These are phyloP conservation scores for Trichechus manatus DNA, from an alignment of 2,113 vertebrate genomes.

Conservation along the genomic window DNA sequence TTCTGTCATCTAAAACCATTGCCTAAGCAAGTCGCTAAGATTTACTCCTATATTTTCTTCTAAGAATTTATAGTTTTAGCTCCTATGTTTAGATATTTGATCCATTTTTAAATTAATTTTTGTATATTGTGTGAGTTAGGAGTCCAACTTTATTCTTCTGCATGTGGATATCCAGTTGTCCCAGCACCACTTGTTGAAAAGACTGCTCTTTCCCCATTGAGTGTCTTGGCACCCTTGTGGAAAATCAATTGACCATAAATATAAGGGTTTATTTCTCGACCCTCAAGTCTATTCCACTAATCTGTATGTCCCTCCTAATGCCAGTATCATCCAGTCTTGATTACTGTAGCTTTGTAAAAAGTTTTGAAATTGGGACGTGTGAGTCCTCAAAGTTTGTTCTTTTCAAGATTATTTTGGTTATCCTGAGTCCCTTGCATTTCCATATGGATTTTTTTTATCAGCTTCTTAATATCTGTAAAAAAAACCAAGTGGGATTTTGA, in stretches of 20 bases:
- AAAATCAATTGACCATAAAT: neutral
- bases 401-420: slow-evolving; percentile 25
- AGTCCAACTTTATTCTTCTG: neutral
- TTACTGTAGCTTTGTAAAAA: neutral
- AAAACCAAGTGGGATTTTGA: neutral
- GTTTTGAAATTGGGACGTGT: slow-evolving; percentile 3
- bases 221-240: neutral
- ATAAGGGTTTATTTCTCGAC: neutral
- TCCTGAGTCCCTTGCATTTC: neutral
- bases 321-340: neutral
- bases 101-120: neutral
- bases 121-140: neutral
- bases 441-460: neutral
- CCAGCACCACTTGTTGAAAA: neutral
- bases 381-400: neutral
- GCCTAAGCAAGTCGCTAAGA: neutral
- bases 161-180: neutral
- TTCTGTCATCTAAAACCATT: neutral
- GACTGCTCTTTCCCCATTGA: neutral
- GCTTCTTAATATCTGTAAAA: neutral
- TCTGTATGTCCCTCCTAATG: neutral
- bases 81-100: neutral
- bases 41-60: neutral
- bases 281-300: neutral
- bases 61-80: neutral